Evolutionary conservation across 2,113 vertebrate species (phyloP), one percentile per base, ranked within the genome.

Genomic region (Eidolon helvum): DNA sequence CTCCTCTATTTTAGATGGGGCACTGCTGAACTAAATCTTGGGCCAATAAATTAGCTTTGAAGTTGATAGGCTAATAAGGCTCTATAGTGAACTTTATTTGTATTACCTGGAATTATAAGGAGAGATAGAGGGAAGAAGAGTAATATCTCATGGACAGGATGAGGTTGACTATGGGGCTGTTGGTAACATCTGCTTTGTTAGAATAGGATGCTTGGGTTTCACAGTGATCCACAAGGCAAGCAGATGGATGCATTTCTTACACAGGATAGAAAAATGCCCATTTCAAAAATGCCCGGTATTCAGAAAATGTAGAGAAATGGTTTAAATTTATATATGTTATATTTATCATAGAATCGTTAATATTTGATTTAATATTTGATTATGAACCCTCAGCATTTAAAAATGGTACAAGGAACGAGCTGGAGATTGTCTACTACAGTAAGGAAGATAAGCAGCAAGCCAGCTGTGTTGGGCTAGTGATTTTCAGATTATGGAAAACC

Each of bases 1-100:
- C 22, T 95, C 15, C 48, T 97, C 28, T 82, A 74, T 84, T 90
- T 84, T 90, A 65, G 93, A 55, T 55, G 65, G 72, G 33, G 50
- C 10, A 59, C 26, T 15, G 43, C 86, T 97, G 91, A 97, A 50
- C 80, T 97, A 92, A 96, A 80, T 90, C 65, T 83, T 96, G 93
- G 53, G 18, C 90, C 43, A 86, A 28, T 90, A 84, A 77, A 68
- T 93, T 94, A 72, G 96, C 82, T 98, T 98, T 90, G 78, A 85
- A 74, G 21, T 84, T 95, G 95, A 80, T 71, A 38, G 66, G n/a
- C n/a, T 85, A 24, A 33, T 50, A 80, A 65, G 79, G 50, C n/a
- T 96, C n/a, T 43, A 5, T 48, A 80, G 66, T 53, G 43, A 94
- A 71, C 74, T 97, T 75, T 85, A 50, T 80, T 83, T 38, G 1